Base-by-base conservation (phyloP, 2,888 invertebrate species). In the Exocentrus adspersus region DNA sequence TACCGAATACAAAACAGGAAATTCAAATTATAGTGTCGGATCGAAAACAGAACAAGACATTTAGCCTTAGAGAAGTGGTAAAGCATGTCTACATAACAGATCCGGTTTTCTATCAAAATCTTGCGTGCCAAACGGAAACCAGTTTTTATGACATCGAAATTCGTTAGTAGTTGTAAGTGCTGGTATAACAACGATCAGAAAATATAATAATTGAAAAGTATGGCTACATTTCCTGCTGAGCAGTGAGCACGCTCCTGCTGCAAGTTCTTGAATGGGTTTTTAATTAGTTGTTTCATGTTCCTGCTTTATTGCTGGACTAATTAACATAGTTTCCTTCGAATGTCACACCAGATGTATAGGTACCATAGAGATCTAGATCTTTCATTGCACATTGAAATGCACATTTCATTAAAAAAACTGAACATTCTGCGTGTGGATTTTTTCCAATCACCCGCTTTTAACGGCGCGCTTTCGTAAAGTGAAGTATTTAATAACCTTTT, bases 251-350 rank as follows among this genome's bases (percentile, higher is more conserved):
- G 54, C 54, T 37, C 12, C 19, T 17, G 54, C 9, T 10, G n/a
- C 16, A 10, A 24, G 24, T 54, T 28, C 24, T 16, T 12, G 17
- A n/a, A 24, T 45, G 16, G 16, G 28, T 43, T 42, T 20, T 43
- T 21, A 54, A 43, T 43, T 24, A 20, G 16, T 24, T 21, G 14
- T 17, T 53, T 28, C 9, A 43, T 16, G 14, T 45, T 20, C 54
- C 54, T 16, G 43, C 14, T 54, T 43, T 17, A 43, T 43, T 43
- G 21, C 16, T 28, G 17, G 28, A 24, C 54, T 6, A 28, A 17
- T 54, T 43, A 41, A 24, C 24, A 42, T 53, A 54, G 45, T 54
- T 42, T 21, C 43, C 45, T 54, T 28, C 54, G 54, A 43, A 54
- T 43, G 24, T 54, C 24, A 53, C 37, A 7, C 7, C 24, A 24